These are phyloP conservation scores for Antitype chi DNA, from an alignment of 2,888 invertebrate species.

Conservation along the genomic window DNA sequence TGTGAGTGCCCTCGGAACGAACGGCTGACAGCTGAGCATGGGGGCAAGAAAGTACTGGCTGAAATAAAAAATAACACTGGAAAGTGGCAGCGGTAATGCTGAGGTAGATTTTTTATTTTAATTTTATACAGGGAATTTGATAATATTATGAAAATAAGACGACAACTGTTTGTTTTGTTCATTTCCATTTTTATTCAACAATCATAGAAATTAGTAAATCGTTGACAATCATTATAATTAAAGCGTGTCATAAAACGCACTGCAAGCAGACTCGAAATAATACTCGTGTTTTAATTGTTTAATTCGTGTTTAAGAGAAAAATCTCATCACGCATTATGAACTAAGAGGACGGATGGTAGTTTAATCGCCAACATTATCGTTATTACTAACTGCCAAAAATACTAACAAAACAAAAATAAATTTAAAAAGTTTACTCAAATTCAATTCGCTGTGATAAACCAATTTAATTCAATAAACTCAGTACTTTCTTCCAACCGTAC, in stretches of 20 bases:
- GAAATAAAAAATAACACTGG: neutral
- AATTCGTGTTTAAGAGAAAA: no score
- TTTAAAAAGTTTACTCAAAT: neutral
- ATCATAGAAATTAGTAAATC: neutral
- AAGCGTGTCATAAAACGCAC: neutral
- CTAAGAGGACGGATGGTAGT: no score
- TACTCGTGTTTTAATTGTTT: neutral
- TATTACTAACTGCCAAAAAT: neutral
- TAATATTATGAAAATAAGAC: neutral
- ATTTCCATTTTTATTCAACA: neutral
- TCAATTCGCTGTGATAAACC: neutral
- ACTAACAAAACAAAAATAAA: neutral
- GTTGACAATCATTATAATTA: neutral
- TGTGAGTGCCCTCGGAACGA: slow-evolving; percentile 85
- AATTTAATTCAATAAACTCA: slow-evolving; percentile 39
- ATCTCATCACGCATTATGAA: no score
- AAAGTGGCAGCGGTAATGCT: no score
- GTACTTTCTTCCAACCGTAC: slow-evolving; percentile 73
- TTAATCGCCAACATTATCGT: neutral
- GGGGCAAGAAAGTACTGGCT: slow-evolving; percentile 71
- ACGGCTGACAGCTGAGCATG: slow-evolving; percentile 83
- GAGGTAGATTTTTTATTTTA: neutral
- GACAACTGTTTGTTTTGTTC: neutral
- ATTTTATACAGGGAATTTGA: neutral
- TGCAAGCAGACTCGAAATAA: neutral